These are phyloP conservation scores for Copidosoma floridanum DNA, from an alignment of 1,140 invertebrate species.

Conservation along the genomic window DNA sequence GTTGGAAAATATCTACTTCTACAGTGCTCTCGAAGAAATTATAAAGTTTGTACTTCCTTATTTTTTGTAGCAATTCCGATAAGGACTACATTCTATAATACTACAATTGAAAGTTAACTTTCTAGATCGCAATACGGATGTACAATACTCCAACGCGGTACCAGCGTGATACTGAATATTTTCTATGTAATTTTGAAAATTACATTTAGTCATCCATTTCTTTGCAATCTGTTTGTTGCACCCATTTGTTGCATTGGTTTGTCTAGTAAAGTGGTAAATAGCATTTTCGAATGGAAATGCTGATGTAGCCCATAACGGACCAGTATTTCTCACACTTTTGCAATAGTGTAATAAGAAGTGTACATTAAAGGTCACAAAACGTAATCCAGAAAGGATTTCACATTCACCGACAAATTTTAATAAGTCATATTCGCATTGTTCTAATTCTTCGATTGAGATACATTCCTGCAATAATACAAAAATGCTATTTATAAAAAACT, in stretches of 20 bases:
- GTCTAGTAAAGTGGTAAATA: background rate
- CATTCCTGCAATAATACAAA: background rate
- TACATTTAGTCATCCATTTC: background rate
- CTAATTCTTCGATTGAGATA: background rate
- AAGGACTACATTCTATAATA: too few relatives aligned
- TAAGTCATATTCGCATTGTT: background rate
- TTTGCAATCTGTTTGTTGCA: background rate
- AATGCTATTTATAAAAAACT: background rate
- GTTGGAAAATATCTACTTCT: too few relatives aligned
- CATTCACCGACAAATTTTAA: background rate
- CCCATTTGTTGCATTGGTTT: background rate
- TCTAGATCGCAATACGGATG: too few relatives aligned
- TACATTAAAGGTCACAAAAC: background rate
- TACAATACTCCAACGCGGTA: too few relatives aligned
- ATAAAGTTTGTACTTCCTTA: too few relatives aligned
- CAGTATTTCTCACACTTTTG: background rate
- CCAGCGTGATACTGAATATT: too few relatives aligned
- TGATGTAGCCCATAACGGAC: background rate
- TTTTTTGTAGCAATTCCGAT: too few relatives aligned
- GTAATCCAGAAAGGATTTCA: background rate
- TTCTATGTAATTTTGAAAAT: too few relatives aligned
- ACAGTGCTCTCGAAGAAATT: too few relatives aligned
- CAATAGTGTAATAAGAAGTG: background rate
- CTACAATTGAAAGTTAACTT: too few relatives aligned
- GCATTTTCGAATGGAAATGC: background rate